phyloP scores from a whole-genome alignment of 1,140 invertebrate genomes.

The Eufriesea mexicana region DNA sequence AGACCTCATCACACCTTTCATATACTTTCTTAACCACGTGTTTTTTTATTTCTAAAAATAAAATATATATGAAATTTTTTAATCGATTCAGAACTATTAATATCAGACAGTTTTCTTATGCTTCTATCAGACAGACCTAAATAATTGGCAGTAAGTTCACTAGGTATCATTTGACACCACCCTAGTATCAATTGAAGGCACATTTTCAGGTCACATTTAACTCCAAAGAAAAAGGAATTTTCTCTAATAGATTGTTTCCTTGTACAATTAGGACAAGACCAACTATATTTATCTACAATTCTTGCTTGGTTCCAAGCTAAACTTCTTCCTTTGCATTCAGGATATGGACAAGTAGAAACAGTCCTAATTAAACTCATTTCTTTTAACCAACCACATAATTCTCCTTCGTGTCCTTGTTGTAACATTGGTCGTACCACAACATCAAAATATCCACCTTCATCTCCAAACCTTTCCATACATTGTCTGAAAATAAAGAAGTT shows the following conservation, averaged over 20 bases:
- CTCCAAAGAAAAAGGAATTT: conserved; percentile 79
- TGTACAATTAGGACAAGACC: conserved; percentile 77
- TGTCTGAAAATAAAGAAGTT: conserved; percentile 53
- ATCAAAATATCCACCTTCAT: conserved; percentile 80
- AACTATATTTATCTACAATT: conserved; percentile 82
- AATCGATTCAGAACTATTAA: neutral
- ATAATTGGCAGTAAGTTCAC: conserved; percentile 72
- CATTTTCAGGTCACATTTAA: conserved; percentile 81
- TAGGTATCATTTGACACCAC: conserved; percentile 80
- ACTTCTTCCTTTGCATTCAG: conserved; percentile 76
- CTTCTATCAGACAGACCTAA: conserved; percentile 64
- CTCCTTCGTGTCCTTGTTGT: conserved; percentile 81
- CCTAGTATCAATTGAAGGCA: conserved; percentile 80
- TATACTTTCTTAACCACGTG: conserved; percentile 80
- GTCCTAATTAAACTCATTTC: conserved; percentile 80
- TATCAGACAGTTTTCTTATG: neutral
- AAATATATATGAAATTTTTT: conserved; percentile 6
- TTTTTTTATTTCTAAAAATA: conserved; percentile 79
- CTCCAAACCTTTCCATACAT: conserved; percentile 69
- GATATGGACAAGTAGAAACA: conserved; percentile 73
- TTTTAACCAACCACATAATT: conserved; percentile 81
- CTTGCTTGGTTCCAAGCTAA: conserved; percentile 80
- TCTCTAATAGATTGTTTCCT: conserved; percentile 81
- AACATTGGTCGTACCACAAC: conserved; percentile 80
- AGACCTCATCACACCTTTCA: conserved; percentile 77